A percentile compares a stretch with the other conserved stretches of the same genome.
phyloP scores from a whole-genome alignment of 2,888 invertebrate species.

The Camptogramma bilineatum region DNA sequence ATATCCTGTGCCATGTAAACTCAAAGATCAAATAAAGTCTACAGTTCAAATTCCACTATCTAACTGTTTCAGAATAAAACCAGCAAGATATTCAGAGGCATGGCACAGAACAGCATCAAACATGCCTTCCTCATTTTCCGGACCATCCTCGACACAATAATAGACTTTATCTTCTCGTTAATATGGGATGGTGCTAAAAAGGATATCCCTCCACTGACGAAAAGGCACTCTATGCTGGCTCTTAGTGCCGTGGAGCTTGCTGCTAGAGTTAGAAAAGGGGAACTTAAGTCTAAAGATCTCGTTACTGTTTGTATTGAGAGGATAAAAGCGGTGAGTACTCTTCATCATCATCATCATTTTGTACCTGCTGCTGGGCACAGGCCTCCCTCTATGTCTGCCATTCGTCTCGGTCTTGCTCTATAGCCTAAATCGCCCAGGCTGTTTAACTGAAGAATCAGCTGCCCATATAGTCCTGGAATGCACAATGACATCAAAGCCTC shows the following conservation, averaged over 20 bases:
- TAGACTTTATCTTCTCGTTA: slow-evolving; percentile 67
- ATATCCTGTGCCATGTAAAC: too few relatives aligned
- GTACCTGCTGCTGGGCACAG: too few relatives aligned
- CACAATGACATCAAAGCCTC: too few relatives aligned
- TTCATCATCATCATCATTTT: too few relatives aligned
- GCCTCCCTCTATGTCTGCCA: too few relatives aligned
- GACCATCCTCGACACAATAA: slow-evolving; percentile 63
- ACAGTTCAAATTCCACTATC: background rate
- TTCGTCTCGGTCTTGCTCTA: too few relatives aligned
- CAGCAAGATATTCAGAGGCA: slow-evolving; percentile 32
- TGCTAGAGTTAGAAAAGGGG: slow-evolving; percentile 86
- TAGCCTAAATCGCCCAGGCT: too few relatives aligned
- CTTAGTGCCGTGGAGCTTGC: slow-evolving; percentile 90
- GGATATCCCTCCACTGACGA: slow-evolving; percentile 67
- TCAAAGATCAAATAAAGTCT: too few relatives aligned
- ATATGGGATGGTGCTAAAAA: slow-evolving; percentile 66
- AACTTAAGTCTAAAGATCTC: slow-evolving; percentile 88
- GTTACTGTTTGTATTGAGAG: slow-evolving; percentile 91
- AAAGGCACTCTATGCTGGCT: slow-evolving; percentile 62
- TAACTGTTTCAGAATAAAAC: slow-evolving; percentile 32
- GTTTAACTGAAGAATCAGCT: too few relatives aligned
- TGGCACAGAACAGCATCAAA: slow-evolving; percentile 48
- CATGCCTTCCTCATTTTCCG: slow-evolving; percentile 66
- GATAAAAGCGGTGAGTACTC: slow-evolving; percentile 87
- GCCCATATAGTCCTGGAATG: too few relatives aligned